Percentiles rank a stretch among this genome's conserved stretches.
These are phyloP conservation scores for Nebria ingens DNA, from an alignment of 1,140 invertebrate species.

Conservation along the genomic window DNA sequence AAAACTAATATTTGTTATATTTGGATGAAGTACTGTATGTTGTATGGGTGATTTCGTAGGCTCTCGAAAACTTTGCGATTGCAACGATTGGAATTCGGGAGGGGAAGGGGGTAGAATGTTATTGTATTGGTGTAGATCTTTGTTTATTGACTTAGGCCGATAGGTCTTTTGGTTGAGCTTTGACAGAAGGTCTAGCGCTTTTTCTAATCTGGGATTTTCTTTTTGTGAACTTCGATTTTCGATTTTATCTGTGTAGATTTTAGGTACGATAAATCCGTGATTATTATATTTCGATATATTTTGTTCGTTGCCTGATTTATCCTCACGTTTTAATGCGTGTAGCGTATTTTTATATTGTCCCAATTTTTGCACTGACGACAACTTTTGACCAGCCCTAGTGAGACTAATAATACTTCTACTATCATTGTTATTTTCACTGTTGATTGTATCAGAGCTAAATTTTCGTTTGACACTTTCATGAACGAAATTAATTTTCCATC, in stretches of 20 bases:
- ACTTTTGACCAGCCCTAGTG: background rate
- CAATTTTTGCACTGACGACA: background rate
- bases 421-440: background rate
- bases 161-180: background rate
- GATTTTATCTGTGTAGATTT: background rate
- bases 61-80: slow-evolving; percentile 20
- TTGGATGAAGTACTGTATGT: slow-evolving; percentile 26
- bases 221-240: background rate
- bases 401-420: background rate
- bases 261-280: background rate
- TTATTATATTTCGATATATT: background rate
- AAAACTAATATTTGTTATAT: slow-evolving; percentile 31
- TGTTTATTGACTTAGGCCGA: background rate
- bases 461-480: slow-evolving; percentile 26
- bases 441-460: slow-evolving; percentile 20
- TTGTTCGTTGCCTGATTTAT: background rate
- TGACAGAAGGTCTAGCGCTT: background rate
- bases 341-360: background rate
- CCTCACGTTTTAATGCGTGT: background rate
- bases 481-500: slow-evolving; percentile 17
- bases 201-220: slow-evolving; percentile 3
- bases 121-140: background rate
- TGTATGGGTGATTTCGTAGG: slow-evolving; percentile 20
- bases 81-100: slow-evolving; percentile 24
- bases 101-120: slow-evolving; percentile 18